A percentile compares a stretch with the other conserved stretches of the same genome.
These are phyloP conservation scores for Neotoma lepida DNA, from an alignment of 2,113 vertebrate species.

Conservation along the genomic window DNA sequence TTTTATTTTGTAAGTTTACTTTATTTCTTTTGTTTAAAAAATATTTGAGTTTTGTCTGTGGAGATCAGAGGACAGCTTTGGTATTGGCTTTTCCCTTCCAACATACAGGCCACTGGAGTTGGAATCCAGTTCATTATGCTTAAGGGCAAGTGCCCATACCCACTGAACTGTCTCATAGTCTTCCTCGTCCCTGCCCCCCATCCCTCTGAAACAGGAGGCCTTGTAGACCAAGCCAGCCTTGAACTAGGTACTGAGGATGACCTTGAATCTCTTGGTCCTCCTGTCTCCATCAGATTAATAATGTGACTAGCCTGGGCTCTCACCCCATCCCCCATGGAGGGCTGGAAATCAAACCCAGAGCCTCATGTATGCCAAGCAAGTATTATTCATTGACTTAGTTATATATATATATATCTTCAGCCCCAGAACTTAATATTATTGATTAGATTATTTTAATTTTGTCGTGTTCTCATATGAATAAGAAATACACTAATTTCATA, in stretches of 20 bases:
- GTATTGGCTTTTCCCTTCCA: neutral
- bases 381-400: neutral
- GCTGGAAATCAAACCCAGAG: neutral
- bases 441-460: neutral
- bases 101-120: neutral
- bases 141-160: neutral
- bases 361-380: neutral
- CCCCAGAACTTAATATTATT: constrained; percentile 37
- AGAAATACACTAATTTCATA: constrained; percentile 43
- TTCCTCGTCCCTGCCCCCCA: neutral
- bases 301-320: neutral
- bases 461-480: neutral
- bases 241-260: neutral
- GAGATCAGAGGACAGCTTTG: neutral
- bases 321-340: too few species aligned
- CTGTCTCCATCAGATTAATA: neutral
- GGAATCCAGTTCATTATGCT: neutral
- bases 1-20: constrained; percentile 30
- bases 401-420: neutral
- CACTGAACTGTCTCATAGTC: neutral
- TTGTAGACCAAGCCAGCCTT: neutral
- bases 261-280: neutral
- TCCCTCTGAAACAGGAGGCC: neutral
- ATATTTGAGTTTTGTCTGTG: neutral
- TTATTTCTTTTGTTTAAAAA: neutral